Conservation (phyloP, 1,140 invertebrate species). For the Lutraria rhynchaena region DNA sequence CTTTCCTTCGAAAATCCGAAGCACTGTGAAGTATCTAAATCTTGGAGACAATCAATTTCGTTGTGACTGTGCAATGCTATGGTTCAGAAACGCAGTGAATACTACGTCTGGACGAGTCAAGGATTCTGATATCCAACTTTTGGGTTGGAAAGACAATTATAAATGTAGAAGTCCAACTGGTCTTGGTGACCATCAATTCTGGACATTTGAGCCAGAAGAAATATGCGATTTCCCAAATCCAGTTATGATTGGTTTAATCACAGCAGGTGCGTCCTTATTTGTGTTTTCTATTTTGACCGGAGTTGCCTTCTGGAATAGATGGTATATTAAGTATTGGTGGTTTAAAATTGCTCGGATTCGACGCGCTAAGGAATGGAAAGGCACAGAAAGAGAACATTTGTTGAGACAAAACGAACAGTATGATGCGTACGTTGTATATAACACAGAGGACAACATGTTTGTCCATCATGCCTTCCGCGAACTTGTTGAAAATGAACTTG, state of each 20-base stretch:
- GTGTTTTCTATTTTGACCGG: not conserved
- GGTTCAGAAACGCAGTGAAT: constrained; percentile 19
- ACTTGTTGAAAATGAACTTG: constrained; percentile 12
- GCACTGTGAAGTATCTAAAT: not conserved
- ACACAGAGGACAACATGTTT: not conserved
- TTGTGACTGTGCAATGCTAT: not conserved
- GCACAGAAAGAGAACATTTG: not conserved
- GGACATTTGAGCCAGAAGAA: not conserved
- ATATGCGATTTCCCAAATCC: constrained; percentile 1
- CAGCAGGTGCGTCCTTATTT: not conserved
- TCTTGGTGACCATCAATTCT: not conserved
- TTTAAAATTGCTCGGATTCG: not conserved
- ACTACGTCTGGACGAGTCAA: too few species aligned
- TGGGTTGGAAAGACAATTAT: constrained; percentile 10
- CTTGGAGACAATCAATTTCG: not conserved
- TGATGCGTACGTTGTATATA: constrained; percentile 19
- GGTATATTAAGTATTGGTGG: constrained; percentile 34
- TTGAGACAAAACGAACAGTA: not conserved
- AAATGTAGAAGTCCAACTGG: not conserved
- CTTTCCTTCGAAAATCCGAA: not conserved
- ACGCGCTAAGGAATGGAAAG: not conserved
- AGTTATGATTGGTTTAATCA: constrained; percentile 1
- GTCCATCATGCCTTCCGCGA: not conserved
- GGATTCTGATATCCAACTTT: not conserved
- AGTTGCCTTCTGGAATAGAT: constrained; percentile 21